Conservation (phyloP, 2,797 vertebrate genomes). For the Hippocampus kuda region DNA sequence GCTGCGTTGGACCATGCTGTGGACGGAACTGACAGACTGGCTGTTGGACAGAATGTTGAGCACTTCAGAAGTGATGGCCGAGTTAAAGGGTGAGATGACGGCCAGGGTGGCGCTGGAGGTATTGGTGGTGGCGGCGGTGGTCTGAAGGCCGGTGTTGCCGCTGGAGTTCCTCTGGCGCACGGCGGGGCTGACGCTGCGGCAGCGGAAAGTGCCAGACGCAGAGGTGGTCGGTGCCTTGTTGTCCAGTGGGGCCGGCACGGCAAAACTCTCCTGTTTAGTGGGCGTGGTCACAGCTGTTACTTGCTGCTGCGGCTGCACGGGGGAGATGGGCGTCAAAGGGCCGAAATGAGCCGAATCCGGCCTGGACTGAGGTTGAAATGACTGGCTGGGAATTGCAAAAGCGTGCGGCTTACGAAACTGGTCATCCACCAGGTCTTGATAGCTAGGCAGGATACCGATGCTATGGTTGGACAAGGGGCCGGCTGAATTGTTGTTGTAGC, state of each 20-base stretch:
- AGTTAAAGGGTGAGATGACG: constrained; percentile 83
- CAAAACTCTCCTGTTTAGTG: constrained; percentile 92
- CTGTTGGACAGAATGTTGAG: constrained; percentile 78
- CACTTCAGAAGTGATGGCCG: constrained; percentile 80
- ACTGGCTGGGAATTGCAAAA: constrained; percentile 91
- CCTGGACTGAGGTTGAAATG: constrained; percentile 81
- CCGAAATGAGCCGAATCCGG: constrained; percentile 80
- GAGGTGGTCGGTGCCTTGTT: constrained; percentile 76
- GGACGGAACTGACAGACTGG: constrained; percentile 75
- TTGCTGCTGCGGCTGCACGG: constrained; percentile 69
- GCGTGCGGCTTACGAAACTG: constrained; percentile 96
- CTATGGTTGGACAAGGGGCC: constrained; percentile 77
- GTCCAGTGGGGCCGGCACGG: constrained; percentile 92
- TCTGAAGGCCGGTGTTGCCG: constrained; percentile 75
- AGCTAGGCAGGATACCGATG: constrained; percentile 85
- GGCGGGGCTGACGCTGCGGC: constrained; percentile 93
- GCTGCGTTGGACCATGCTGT: constrained; percentile 89
- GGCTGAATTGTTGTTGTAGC: constrained; percentile 76
- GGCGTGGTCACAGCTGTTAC: constrained; percentile 56
- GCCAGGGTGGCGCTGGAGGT: constrained; percentile 71
- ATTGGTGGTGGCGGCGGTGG: constrained; percentile 9
- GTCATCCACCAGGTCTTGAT: constrained; percentile 94
- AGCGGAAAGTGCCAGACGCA: constrained; percentile 78
- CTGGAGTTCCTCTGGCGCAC: constrained; percentile 94
- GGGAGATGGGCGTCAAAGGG: constrained; percentile 84